These are phyloP conservation scores for Adelosebastes latens DNA, from an alignment of 2,797 vertebrate species.

Conservation along the genomic window DNA sequence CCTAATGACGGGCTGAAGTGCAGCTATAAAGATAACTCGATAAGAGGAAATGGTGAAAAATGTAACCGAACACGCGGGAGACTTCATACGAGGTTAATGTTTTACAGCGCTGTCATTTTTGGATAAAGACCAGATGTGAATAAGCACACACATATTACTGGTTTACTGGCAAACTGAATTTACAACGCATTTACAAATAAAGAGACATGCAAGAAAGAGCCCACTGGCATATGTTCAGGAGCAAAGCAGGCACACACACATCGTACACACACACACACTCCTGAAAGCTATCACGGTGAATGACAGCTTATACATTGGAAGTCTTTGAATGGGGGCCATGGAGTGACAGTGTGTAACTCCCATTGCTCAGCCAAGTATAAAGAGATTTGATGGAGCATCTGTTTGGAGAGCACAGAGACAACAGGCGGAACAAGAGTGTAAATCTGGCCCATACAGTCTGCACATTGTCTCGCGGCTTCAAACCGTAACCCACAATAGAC, in stretches of 20 bases:
- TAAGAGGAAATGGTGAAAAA: constrained; percentile 33
- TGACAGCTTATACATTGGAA: constrained; percentile 61
- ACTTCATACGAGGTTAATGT: constrained; percentile 29
- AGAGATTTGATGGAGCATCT: constrained; percentile 78
- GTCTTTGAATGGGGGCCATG: constrained; percentile 53
- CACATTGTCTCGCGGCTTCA: constrained; percentile 57
- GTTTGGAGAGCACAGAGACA: constrained; percentile 71
- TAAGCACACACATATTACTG: constrained; percentile 37
- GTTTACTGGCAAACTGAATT: constrained; percentile 39
- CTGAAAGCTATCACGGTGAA: constrained; percentile 41
- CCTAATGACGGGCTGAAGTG: constrained; percentile 16
- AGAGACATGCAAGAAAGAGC: constrained; percentile 17
- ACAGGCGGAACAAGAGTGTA: constrained; percentile 71
- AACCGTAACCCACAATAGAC: constrained; percentile 55
- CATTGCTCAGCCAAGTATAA: constrained; percentile 71
- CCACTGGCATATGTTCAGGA: constrained; percentile 34
- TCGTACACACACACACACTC: constrained; percentile 2
- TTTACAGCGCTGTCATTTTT: constrained; percentile 44
- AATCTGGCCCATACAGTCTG: constrained; percentile 65
- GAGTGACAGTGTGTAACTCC: constrained; percentile 60
- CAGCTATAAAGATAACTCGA: constrained; percentile 11
- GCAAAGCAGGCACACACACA: constrained; percentile 1
- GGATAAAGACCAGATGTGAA: constrained; percentile 52
- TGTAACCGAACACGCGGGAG: constrained; percentile 3
- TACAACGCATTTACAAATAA: constrained; percentile 31